phyloP scores from a whole-genome alignment of 2,888 invertebrate genomes.

The Stegophylla sp. region DNA sequence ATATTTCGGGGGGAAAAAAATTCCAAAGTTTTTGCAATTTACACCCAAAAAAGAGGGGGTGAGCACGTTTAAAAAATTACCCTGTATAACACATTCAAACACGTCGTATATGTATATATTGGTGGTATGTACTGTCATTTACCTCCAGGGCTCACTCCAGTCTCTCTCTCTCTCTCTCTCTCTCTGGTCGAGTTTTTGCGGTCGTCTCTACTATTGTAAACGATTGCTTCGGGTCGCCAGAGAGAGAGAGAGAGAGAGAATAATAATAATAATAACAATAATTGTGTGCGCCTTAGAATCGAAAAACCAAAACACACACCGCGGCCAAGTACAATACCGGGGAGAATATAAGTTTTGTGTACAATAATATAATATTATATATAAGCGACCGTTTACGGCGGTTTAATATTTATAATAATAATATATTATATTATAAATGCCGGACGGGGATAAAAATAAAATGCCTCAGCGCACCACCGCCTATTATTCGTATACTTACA shows the following conservation, averaged over 20 bases:
- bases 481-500: neutral
- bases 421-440: neutral
- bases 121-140: no score
- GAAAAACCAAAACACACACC: conserved; percentile 55
- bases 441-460: neutral
- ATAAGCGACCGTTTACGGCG: conserved; percentile 18
- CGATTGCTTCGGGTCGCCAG: neutral
- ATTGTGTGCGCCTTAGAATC: conserved; percentile 37
- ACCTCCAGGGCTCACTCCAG: neutral
- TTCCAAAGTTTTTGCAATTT: no score
- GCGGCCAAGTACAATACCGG: conserved; percentile 10
- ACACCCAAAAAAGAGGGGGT: no score
- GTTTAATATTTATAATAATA: conserved; percentile 32
- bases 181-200: conserved; percentile 3
- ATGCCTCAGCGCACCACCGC: neutral
- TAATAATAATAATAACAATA: neutral
- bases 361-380: neutral
- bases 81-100: no score
- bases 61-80: no score
- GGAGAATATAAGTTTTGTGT: no score
- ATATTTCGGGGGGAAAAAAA: no score
- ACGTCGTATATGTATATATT: no score
- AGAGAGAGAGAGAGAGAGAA: neutral
- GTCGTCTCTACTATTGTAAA: neutral
- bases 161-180: no score